These are phyloP conservation scores for Drosophila pseudotalamancana DNA, from an alignment of 2,888 invertebrate species.

Conservation along the genomic window DNA sequence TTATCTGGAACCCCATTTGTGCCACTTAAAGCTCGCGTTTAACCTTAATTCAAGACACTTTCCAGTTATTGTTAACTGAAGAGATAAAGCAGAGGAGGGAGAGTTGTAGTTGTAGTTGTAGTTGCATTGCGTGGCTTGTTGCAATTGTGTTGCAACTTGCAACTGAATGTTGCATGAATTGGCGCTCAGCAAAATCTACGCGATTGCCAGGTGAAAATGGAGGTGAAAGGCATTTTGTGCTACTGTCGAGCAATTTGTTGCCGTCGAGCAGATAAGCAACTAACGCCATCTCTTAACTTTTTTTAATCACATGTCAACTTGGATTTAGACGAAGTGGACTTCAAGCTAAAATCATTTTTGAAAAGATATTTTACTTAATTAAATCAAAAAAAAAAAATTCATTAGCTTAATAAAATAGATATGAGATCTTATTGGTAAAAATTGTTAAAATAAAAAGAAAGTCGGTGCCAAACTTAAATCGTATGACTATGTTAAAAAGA, in stretches of 20 bases:
- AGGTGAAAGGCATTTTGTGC: conserved; percentile 62
- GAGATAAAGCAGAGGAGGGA: neutral
- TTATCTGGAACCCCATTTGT: conserved; percentile 22
- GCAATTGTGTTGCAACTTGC: conserved; percentile 38
- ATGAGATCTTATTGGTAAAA: too few relatives aligned
- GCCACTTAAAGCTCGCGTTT: conserved; percentile 39
- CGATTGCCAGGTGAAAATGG: conserved; percentile 54
- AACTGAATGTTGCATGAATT: conserved; percentile 31
- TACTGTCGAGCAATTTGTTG: conserved; percentile 51
- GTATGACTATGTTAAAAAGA: too few relatives aligned
- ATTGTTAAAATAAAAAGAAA: too few relatives aligned
- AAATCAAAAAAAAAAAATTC: too few relatives aligned
- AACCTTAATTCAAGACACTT: conserved; percentile 58
- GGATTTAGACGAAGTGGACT: neutral
- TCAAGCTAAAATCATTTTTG: neutral
- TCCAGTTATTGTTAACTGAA: conserved; percentile 28
- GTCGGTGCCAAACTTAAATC: too few relatives aligned
- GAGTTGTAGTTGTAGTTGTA: neutral
- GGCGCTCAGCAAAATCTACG: conserved; percentile 21
- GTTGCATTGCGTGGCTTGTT: conserved; percentile 48
- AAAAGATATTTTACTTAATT: too few relatives aligned
- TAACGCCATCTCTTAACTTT: conserved; percentile 16
- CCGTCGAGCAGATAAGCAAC: conserved; percentile 26
- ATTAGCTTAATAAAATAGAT: too few relatives aligned
- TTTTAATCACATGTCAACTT: conserved; percentile 2